phyloP scores from a whole-genome alignment of 1,140 invertebrate species.

The Eciton burchellii region DNA sequence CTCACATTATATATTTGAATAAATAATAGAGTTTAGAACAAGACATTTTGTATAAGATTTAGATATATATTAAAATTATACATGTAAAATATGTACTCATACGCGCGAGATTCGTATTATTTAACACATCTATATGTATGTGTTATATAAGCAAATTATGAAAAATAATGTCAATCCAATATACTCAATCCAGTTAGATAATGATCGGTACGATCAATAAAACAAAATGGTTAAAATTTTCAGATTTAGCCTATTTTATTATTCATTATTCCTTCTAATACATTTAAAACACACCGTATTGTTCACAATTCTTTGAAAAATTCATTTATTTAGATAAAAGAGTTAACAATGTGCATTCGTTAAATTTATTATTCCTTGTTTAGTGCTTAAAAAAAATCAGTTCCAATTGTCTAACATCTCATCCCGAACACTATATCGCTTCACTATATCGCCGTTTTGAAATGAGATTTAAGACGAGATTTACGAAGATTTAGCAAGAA shows the following conservation, averaged over 20 bases:
- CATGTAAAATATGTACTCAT: too few relatives aligned
- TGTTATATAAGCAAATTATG: background rate
- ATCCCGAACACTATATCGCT: background rate
- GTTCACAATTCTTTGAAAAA: background rate
- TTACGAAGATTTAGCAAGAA: too few relatives aligned
- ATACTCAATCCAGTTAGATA: background rate
- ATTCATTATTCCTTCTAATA: background rate
- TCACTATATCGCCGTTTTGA: background rate
- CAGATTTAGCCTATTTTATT: conserved; percentile 5
- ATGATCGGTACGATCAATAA: too few relatives aligned
- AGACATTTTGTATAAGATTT: background rate
- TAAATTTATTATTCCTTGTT: background rate
- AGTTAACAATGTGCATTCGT: background rate
- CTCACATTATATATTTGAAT: background rate
- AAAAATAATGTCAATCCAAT: background rate
- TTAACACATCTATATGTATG: too few relatives aligned
- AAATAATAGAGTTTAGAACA: too few relatives aligned
- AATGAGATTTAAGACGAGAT: background rate
- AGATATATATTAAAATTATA: background rate
- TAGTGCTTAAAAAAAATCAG: background rate
- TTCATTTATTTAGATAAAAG: conserved; percentile 18
- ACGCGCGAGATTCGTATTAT: too few relatives aligned
- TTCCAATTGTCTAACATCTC: background rate
- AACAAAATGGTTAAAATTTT: too few relatives aligned
- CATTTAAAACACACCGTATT: background rate